These are phyloP conservation scores for Drosophila teissieri DNA, from an alignment of 1,140 invertebrate species.

Conservation along the genomic window DNA sequence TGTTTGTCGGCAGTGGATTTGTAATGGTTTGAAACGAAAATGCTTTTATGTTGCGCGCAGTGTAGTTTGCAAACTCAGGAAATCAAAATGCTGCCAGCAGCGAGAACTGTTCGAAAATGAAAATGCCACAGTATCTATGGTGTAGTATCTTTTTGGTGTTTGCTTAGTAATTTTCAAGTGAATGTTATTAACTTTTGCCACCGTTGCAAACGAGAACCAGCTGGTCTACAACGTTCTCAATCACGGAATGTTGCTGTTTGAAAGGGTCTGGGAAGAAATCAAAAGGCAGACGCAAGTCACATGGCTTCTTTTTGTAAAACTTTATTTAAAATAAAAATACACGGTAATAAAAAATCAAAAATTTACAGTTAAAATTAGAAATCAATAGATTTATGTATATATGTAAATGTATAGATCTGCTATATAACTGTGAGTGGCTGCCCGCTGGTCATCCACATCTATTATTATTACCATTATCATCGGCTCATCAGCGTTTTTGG, in stretches of 20 bases:
- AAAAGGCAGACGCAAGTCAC: constrained; percentile 54
- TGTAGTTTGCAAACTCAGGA: constrained; percentile 15
- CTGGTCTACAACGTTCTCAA: constrained; percentile 62
- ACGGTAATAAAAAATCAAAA: constrained; percentile 80
- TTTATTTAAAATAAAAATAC: constrained; percentile 82
- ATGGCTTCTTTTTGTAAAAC: constrained; percentile 73
- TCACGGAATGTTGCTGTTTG: constrained; percentile 17
- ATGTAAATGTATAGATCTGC: constrained; percentile 60
- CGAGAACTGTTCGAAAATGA: constrained; percentile 47
- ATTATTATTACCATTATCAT: constrained; percentile 36
- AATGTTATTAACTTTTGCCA: constrained; percentile 25
- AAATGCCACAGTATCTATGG: constrained; percentile 34
- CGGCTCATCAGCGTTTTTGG: constrained; percentile 15
- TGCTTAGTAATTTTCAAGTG: neutral
- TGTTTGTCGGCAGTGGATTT: constrained; percentile 69
- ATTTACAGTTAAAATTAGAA: constrained; percentile 79
- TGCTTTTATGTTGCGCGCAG: constrained; percentile 26
- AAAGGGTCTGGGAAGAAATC: constrained; percentile 22
- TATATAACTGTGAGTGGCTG: constrained; percentile 53
- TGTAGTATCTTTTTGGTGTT: neutral
- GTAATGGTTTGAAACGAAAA: constrained; percentile 62
- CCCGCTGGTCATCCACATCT: constrained; percentile 14
- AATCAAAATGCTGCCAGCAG: constrained; percentile 72
- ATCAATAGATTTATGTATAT: constrained; percentile 73
- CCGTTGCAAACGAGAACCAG: constrained; percentile 70